Percentiles rank a stretch among this genome's conserved stretches.
Conservation (phyloP, 2,113 vertebrate genomes). For the Panurus biarmicus region DNA sequence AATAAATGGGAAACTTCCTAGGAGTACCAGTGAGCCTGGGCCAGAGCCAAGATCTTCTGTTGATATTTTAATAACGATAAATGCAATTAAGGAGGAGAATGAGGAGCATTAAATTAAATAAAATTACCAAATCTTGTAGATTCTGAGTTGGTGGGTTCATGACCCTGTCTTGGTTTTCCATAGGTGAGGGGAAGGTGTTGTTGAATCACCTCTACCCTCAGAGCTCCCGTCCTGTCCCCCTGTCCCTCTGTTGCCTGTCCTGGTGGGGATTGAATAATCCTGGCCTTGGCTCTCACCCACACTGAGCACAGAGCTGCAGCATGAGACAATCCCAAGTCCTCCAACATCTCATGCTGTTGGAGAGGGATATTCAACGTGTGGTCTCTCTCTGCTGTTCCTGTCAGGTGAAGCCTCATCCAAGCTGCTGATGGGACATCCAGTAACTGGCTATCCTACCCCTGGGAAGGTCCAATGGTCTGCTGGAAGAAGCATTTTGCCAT, state of each 20-base stretch:
- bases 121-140: neutral
- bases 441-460: accelerated
- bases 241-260: neutral
- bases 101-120: conserved; percentile 23
- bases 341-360: accelerated
- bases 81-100: conserved; percentile 36
- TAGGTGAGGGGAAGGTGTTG: neutral
- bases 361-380: accelerated
- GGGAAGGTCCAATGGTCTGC: neutral
- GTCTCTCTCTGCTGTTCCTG: neutral
- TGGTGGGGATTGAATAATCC: neutral
- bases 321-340: neutral
- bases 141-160: neutral
- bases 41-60: conserved; percentile 31
- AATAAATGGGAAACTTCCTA: conserved; percentile 28
- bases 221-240: neutral
- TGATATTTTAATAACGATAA: conserved; percentile 45
- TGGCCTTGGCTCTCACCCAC: neutral
- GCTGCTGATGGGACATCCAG: neutral
- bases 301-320: neutral
- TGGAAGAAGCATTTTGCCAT: neutral
- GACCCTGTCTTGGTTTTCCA: neutral
- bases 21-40: conserved; percentile 5
- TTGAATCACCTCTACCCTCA: neutral
- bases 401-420: neutral